These are phyloP conservation scores for Synodontis membranacea DNA, from an alignment of 2,113 vertebrate species.

Conservation along the genomic window DNA sequence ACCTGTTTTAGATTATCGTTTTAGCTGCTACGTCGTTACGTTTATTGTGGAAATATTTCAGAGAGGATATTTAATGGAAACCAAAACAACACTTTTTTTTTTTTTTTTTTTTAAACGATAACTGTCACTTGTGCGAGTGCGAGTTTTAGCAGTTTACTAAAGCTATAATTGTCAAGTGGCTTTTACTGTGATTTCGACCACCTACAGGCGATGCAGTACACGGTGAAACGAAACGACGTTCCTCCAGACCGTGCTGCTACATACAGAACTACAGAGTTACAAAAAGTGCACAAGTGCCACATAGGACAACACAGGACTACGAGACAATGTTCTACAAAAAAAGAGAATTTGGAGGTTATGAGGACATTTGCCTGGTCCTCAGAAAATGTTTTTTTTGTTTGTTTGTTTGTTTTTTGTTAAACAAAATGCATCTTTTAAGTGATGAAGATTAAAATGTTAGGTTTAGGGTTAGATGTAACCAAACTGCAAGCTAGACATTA, in stretches of 20 bases:
- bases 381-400: neutral
- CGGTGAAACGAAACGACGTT: too few species aligned
- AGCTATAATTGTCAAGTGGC: neutral
- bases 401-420: too few species aligned
- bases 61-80: neutral
- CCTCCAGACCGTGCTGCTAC: too few species aligned
- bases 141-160: neutral
- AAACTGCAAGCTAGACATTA: neutral
- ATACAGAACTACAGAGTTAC: too few species aligned
- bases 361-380: neutral
- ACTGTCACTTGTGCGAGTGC: neutral
- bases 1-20: neutral
- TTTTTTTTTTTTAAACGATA: neutral
- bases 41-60: slow-evolving; percentile 13
- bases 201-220: too few species aligned
- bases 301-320: too few species aligned
- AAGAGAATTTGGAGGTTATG: neutral
- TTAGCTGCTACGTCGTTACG: neutral
- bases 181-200: too few species aligned
- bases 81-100: neutral
- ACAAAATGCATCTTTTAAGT: neutral
- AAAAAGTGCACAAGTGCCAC: too few species aligned
- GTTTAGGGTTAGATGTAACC: neutral
- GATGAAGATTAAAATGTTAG: too few species aligned
- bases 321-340: too few species aligned